Evolutionary conservation across 1,140 invertebrate genomes (phyloP).

Genomic region (Helicoverpa armigera): DNA sequence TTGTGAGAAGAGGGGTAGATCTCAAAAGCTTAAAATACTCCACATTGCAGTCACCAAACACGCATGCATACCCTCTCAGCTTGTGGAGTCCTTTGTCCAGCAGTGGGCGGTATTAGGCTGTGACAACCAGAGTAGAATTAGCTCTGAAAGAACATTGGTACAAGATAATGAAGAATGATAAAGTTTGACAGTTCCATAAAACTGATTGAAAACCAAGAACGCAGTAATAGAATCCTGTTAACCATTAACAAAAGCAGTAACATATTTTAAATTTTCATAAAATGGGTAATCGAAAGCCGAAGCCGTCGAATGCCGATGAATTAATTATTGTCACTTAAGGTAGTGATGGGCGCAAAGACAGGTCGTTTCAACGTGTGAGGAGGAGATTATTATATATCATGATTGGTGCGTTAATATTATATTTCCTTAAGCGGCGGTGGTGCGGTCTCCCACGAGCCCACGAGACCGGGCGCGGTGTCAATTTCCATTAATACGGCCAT

Average conservation of each 20-base stretch:
- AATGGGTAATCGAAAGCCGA: slow-evolving; percentile 60
- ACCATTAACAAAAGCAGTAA: slow-evolving; percentile 31
- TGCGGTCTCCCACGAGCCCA: slow-evolving; percentile 61
- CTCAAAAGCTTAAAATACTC: no score
- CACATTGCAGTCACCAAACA: no score
- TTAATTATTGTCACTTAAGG: slow-evolving; percentile 68
- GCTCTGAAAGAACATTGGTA: no score
- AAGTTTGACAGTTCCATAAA: no score
- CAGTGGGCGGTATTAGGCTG: no score
- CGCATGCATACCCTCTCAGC: no score
- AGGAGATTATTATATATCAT: slow-evolving; percentile 78
- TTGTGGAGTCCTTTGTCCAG: no score
- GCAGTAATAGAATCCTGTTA: slow-evolving; percentile 30
- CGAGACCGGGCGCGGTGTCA: slow-evolving; percentile 68
- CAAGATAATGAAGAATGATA: no score
- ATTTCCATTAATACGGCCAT: slow-evolving; percentile 79
- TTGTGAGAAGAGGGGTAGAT: no score
- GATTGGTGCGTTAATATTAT: slow-evolving; percentile 78
- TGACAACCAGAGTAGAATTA: no score
- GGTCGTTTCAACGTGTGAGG: slow-evolving; percentile 71
- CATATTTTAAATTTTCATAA: slow-evolving; percentile 45
- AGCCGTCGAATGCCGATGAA: slow-evolving; percentile 56
- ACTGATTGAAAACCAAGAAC: background rate
- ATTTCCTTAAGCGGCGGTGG: slow-evolving; percentile 71
- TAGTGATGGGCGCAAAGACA: slow-evolving; percentile 60